These are phyloP conservation scores for Cephalopholis sonnerati DNA, from an alignment of 2,113 vertebrate genomes.

Conservation along the genomic window DNA sequence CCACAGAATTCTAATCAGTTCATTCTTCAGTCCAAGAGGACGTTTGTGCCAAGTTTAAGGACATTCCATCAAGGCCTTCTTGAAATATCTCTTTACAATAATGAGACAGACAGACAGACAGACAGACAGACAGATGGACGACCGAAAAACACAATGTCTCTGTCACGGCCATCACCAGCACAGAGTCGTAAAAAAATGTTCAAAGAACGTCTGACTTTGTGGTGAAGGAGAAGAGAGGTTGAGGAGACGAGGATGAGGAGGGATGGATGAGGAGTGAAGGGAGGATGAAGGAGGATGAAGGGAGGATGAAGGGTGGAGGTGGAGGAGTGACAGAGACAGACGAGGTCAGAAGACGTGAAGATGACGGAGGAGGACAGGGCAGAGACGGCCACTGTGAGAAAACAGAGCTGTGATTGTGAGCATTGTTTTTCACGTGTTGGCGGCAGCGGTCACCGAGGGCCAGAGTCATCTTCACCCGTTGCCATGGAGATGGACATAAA, in stretches of 20 bases:
- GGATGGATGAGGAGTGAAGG: background rate
- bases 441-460: background rate
- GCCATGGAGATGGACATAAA: conserved; percentile 22
- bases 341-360: background rate
- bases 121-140: no score
- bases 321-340: background rate
- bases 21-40: no score
- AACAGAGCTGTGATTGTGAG: background rate
- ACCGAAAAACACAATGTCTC: no score
- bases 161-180: no score
- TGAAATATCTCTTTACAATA: no score
- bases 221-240: background rate
- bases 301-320: no score
- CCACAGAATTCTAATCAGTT: no score
- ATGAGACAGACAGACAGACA: no score
- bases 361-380: no score
- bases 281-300: background rate
- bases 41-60: no score
- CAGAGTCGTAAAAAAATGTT: no score
- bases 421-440: conserved; percentile 21
- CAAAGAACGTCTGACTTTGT: background rate
- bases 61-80: no score
- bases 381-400: background rate
- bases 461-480: conserved; percentile 18
- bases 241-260: background rate